A percentile compares a stretch with the other conserved stretches of the same genome.
These are phyloP conservation scores for Ptilodon capucinus DNA, from an alignment of 2,888 invertebrate species.

Conservation along the genomic window DNA sequence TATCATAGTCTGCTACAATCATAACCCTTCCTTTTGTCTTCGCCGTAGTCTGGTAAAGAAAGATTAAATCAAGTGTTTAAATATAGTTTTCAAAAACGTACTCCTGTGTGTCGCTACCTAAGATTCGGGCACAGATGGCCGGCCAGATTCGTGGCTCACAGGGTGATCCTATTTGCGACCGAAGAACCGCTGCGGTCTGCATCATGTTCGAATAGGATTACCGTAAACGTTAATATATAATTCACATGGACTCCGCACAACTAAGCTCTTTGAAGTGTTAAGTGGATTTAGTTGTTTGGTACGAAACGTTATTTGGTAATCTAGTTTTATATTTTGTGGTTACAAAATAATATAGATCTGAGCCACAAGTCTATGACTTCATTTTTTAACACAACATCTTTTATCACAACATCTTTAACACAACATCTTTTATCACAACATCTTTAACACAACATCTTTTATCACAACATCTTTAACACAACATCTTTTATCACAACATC, in stretches of 20 bases:
- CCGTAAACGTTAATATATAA: constrained; percentile 41
- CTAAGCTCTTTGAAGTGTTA: constrained; percentile 26
- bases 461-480: too few relatives aligned
- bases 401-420: too few relatives aligned
- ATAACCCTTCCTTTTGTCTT: too few relatives aligned
- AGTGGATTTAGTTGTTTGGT: constrained; percentile 7
- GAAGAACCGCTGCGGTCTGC: constrained; percentile 55
- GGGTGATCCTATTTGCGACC: constrained; percentile 72
- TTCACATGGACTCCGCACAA: constrained; percentile 18
- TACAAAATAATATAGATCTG: too few relatives aligned
- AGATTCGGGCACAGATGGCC: constrained; percentile 74
- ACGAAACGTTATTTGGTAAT: not conserved
- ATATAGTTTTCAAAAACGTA: constrained; percentile 1
- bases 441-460: too few relatives aligned
- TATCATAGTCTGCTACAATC: too few relatives aligned
- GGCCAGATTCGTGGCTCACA: constrained; percentile 64
- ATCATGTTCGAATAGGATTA: constrained; percentile 59
- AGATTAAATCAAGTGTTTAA: too few relatives aligned
- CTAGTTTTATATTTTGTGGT: not conserved
- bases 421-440: too few relatives aligned
- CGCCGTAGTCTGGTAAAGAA: too few relatives aligned
- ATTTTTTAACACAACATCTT: too few relatives aligned
- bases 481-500: too few relatives aligned
- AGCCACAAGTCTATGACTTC: too few relatives aligned
- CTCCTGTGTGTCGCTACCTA: constrained; percentile 48